Evolutionary conservation across 2,113 vertebrate species (phyloP).

Genomic region (Bagarius yarrelli): DNA sequence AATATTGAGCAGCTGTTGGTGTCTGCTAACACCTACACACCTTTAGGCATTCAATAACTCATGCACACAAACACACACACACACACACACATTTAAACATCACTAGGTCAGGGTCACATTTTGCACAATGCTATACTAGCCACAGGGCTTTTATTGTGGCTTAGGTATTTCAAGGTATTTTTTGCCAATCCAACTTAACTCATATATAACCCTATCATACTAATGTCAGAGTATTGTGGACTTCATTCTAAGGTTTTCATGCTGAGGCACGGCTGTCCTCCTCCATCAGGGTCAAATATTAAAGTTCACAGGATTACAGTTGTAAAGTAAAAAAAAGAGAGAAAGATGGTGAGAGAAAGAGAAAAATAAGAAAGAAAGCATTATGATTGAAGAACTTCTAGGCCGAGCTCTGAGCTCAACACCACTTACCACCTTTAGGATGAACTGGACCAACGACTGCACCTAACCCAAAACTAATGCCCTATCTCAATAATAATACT

Average conservation of each 20-base stretch:
- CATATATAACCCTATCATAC: not conserved
- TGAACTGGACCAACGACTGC: no score
- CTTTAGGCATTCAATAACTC: not conserved
- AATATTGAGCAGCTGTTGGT: constrained; percentile 45
- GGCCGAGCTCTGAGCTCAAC: no score
- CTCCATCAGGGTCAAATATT: not conserved
- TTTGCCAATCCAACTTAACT: not conserved
- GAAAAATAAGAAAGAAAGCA: no score
- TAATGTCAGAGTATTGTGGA: not conserved
- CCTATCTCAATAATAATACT: no score
- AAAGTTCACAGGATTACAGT: not conserved
- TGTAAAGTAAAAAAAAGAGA: no score
- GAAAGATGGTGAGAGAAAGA: no score
- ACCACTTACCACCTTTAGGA: no score
- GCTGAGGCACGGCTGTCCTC: not conserved
- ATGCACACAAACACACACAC: not conserved
- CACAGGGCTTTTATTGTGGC: not conserved
- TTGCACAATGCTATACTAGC: constrained; percentile 6
- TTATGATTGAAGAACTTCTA: no score
- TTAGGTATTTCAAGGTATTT: not conserved
- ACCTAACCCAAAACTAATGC: no score
- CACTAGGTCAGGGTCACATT: constrained; percentile 17
- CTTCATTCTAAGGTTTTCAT: not conserved
- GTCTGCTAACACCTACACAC: constrained; percentile 35
- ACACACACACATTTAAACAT: constrained; percentile 23